Conservation (phyloP, 2,888 invertebrate genomes). For the Tridacna gigas region DNA sequence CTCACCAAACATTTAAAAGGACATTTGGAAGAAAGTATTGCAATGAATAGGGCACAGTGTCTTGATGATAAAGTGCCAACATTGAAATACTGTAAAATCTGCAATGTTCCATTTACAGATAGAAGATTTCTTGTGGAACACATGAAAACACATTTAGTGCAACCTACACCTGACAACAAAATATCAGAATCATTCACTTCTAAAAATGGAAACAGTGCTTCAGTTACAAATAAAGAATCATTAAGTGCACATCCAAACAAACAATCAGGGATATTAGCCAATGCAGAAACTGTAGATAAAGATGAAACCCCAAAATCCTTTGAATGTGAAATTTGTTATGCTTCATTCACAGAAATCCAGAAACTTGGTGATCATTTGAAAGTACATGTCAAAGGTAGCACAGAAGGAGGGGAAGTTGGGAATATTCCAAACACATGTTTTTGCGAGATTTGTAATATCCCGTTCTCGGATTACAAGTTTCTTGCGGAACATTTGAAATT, state of each 20-base stretch:
- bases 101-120: neutral
- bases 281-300: neutral
- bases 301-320: neutral
- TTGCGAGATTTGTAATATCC: neutral
- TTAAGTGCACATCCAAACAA: neutral
- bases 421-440: neutral
- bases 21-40: neutral
- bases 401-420: neutral
- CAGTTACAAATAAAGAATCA: neutral
- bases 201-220: neutral
- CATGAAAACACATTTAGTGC: neutral
- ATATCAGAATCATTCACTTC: neutral
- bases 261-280: neutral
- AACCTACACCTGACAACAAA: neutral
- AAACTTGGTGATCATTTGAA: conserved; percentile 9
- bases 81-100: neutral
- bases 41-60: neutral
- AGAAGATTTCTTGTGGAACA: neutral
- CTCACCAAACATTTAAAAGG: neutral
- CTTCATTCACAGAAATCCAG: neutral
- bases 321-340: neutral
- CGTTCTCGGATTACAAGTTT: neutral
- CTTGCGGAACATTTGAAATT: conserved; percentile 3
- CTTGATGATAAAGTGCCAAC: neutral
- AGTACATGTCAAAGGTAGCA: neutral